Base-by-base conservation (phyloP, 2,888 invertebrate species). In the Nephrotoma flavescens region DNA sequence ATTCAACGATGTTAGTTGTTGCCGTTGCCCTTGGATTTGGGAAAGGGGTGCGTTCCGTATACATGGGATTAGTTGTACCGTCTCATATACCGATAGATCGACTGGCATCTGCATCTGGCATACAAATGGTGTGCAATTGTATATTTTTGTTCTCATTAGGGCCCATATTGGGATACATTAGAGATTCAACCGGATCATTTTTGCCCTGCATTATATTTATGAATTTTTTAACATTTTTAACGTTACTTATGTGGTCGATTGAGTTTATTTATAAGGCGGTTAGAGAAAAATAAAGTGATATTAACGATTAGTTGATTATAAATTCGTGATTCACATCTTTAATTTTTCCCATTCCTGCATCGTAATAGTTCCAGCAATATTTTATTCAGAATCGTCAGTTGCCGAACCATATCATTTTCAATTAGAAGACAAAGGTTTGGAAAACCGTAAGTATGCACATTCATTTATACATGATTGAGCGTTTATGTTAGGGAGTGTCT, bases 61-160 rank as follows among this genome's bases (percentile, higher is more conserved):
- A 94, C 89, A 94, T 95, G 93, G 93, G 93, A 85, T 91, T 95
- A 15, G 93, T 95, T 4, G 94, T 95, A 87, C 95, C 95, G 0
- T 93, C 92, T 89, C 93, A 95, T 89, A 94, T 95, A 6, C 94
- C 95, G 0, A 90, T 95, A 47, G 94, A 95, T 86, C 92, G 94
- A 88, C 90, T 95, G 41, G 93, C 95, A 1, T 94, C 94, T 85
- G 95, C 95, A 2, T 93, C 94, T 6, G 95, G 95, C 3, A 93
- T 95, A 83, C 95, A 95, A 89, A 95, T 94, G 93, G 93, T 95
- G 87, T 92, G 93, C 87, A 95, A 95, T 90, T 95, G 95, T 19
- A 89, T 94, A 52, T 92, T 94, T 85, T 92, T 95, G 84, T 91
- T 94, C 86, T 91, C 92, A 2, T 92, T 94, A 88, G 95, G 95